phyloP scores from a whole-genome alignment of 2,888 invertebrate genomes.

The Dolomedes plantarius region DNA sequence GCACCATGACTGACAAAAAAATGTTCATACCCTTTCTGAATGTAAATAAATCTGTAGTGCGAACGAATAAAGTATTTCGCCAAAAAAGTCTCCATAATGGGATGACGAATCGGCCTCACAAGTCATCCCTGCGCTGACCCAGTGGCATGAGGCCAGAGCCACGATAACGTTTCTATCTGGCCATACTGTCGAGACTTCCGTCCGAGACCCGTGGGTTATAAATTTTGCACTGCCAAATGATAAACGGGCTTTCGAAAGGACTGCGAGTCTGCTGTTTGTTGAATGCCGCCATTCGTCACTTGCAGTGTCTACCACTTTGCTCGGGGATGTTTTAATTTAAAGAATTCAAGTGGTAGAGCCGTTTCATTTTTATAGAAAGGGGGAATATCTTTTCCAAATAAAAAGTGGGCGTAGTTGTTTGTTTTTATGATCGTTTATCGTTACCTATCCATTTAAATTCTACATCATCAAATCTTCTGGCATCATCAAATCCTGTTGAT shows the following conservation, averaged over 20 bases:
- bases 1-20: too few relatives aligned
- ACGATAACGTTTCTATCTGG: background rate
- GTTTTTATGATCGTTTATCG: too few relatives aligned
- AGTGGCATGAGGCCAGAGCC: background rate
- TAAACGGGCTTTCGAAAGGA: background rate
- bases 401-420: too few relatives aligned
- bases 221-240: constrained; percentile 3
- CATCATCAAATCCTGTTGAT: too few relatives aligned
- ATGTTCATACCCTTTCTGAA: too few relatives aligned
- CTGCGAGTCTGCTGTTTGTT: background rate
- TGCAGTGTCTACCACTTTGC: background rate
- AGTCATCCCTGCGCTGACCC: background rate
- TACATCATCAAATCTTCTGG: too few relatives aligned
- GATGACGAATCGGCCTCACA: background rate
- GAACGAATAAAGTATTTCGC: too few relatives aligned
- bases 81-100: too few relatives aligned
- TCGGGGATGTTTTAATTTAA: background rate
- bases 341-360: background rate
- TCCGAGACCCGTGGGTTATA: background rate
- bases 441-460: too few relatives aligned
- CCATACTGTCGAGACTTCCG: background rate
- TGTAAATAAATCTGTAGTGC: too few relatives aligned
- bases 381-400: too few relatives aligned
- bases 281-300: background rate
- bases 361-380: too few relatives aligned